Base-by-base conservation (phyloP, 1,140 invertebrate genomes). In the Hyles euphorbiae region DNA sequence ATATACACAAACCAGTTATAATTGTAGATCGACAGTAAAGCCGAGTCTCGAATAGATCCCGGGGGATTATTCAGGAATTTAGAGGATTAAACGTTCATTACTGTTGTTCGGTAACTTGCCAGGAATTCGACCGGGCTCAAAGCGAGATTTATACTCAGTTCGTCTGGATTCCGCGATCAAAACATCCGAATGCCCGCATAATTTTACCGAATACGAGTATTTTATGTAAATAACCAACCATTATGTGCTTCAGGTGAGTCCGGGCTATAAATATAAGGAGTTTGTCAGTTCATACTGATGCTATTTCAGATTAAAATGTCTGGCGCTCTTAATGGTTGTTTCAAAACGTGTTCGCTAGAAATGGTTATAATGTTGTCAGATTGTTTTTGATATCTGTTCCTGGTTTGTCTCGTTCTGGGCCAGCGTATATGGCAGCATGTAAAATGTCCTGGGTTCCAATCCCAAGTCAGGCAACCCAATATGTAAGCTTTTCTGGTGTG, bases 41-140 rank as follows among this genome's bases (percentile, higher is more conserved):
- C 62, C 51, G 58, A 70, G 63, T 68, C 63, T 58, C 62, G 56
- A 54, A 62, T 63, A 57, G 61, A 71, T 74, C 76, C 63, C 56
- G 22, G 47, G 51, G 68, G 72, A 74, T 75, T 77, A 76, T 68
- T 57, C 67, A 57, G 66, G 67, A 74, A 75, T 78, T 68, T 66
- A 60, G 57, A 68, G 66, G 74, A 80, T 77, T 80, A 77, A 72
- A 68, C 69, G 70, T 76, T 80, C 73, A 76, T 80, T 80, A 80
- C 76, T 70, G 74, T 68, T 74, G 72, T 75, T 75, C 68, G 70
- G 68, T 74, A 67, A 71, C 62, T 73, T 69, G 71, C 67, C 70
- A 67, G 69, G 67, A 73, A 75, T 74, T 57, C 65, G 43, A 34
- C 53, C 62, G 55, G 58, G 64, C 61, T 72, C 72, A 72, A 68